Conservation (phyloP, 2,113 vertebrate species). For the Caloenas nicobarica region DNA sequence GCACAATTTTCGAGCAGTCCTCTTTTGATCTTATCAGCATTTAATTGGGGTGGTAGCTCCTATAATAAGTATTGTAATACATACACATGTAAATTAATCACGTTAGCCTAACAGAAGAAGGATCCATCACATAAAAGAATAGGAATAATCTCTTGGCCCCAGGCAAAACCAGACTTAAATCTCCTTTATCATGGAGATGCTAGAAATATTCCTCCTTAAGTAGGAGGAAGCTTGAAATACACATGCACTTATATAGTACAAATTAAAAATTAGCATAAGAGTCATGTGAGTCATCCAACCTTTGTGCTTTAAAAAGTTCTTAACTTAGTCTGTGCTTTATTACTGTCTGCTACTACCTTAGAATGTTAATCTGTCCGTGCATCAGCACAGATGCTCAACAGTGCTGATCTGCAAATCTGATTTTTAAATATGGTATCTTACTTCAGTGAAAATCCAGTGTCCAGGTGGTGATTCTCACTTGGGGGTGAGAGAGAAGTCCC, state of each 20-base stretch:
- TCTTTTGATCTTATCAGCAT: not conserved
- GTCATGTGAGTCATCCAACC: not conserved
- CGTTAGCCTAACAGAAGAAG: not conserved
- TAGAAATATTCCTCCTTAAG: not conserved
- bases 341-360: not conserved
- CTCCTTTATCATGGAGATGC: not conserved
- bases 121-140: not conserved
- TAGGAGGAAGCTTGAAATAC: not conserved
- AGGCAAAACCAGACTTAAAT: not conserved
- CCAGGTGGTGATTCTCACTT: conserved; percentile 50
- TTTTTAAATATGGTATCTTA: conserved; percentile 61
- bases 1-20: not conserved
- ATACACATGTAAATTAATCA: not conserved
- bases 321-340: not conserved
- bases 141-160: not conserved
- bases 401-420: not conserved
- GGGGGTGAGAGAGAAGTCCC: not conserved
- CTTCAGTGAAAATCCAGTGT: conserved; percentile 91
- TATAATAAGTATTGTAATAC: not conserved
- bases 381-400: not conserved
- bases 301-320: not conserved
- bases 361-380: not conserved
- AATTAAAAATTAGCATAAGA: not conserved
- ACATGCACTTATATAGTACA: accelerated
- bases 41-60: not conserved